Percentiles rank a stretch among this genome's conserved stretches.
These are phyloP conservation scores for Cantharis flavilabris DNA, from an alignment of 2,888 invertebrate genomes.

Conservation along the genomic window DNA sequence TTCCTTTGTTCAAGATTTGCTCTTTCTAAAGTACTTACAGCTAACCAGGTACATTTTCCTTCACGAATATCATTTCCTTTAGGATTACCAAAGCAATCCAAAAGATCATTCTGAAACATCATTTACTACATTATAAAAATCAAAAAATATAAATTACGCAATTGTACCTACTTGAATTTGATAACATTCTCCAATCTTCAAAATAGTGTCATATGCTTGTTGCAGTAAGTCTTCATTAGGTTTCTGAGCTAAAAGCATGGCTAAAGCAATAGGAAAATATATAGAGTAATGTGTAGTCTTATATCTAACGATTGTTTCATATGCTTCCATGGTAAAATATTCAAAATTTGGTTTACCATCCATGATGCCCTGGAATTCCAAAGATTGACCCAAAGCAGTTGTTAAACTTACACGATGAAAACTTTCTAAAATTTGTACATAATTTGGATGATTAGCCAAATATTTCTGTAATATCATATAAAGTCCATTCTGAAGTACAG, in stretches of 20 bases:
- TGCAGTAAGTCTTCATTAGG: neutral
- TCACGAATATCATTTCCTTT: conserved; percentile 90
- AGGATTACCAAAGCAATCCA: conserved; percentile 90
- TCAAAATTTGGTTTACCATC: neutral
- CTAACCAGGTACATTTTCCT: conserved; percentile 95
- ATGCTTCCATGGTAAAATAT: neutral
- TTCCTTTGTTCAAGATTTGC: conserved; percentile 72
- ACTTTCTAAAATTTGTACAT: neutral
- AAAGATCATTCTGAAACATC: conserved; percentile 75
- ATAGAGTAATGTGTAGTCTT: neutral
- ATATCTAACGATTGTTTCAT: neutral
- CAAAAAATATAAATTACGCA: conserved; percentile 40
- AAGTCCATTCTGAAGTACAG: neutral
- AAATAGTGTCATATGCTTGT: conserved; percentile 81
- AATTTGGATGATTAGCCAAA: neutral
- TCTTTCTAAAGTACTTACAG: conserved; percentile 84
- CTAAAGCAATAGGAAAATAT: neutral
- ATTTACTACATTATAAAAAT: conserved; percentile 19
- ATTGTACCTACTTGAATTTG: conserved; percentile 82
- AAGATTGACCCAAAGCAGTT: neutral
- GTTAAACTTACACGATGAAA: neutral
- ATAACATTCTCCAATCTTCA: conserved; percentile 94
- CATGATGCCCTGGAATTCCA: neutral
- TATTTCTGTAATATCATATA: neutral
- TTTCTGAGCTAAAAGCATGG: neutral